A percentile compares a stretch with the other conserved stretches of the same genome.
Evolutionary conservation across 2,113 vertebrate species (phyloP).

Genomic region (Syngnathus typhle): DNA sequence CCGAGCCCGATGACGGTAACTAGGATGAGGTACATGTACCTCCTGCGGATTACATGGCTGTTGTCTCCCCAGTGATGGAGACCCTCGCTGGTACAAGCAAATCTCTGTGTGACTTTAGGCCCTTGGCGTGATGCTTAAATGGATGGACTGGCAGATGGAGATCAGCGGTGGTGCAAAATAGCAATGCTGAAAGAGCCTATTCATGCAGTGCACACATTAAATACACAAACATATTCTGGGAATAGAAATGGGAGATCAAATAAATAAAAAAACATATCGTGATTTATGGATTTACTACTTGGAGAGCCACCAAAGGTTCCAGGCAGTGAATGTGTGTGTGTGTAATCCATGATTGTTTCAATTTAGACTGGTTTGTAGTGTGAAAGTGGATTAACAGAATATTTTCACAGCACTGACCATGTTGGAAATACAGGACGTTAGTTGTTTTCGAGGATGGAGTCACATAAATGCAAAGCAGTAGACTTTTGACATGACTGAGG

Average conservation of each 20-base stretch:
- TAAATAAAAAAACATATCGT: constrained; percentile 1
- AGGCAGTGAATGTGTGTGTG: not conserved
- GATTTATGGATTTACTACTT: constrained; percentile 11
- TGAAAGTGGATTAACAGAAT: not conserved
- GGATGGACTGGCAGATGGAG: constrained; percentile 24
- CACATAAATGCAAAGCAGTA: too few species aligned
- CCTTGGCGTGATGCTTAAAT: constrained; percentile 28
- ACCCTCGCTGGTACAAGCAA: constrained; percentile 44
- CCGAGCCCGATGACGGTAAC: constrained; percentile 47
- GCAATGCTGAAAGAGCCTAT: not conserved
- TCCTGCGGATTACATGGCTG: constrained; percentile 50
- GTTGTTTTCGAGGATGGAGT: too few species aligned
- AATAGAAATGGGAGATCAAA: not conserved
- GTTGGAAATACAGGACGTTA: not conserved
- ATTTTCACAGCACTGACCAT: not conserved
- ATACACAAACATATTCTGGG: not conserved
- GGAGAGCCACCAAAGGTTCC: constrained; percentile 2
- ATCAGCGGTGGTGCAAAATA: constrained; percentile 10
- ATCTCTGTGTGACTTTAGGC: constrained; percentile 42
- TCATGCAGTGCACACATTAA: constrained; percentile 5
- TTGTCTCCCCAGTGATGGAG: constrained; percentile 55
- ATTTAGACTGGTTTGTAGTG: not conserved
- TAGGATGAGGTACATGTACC: constrained; percentile 54
- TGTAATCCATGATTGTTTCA: not conserved
- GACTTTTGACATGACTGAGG: too few species aligned